Conservation (phyloP, 2,113 vertebrate genomes). For the Pica pica region DNA sequence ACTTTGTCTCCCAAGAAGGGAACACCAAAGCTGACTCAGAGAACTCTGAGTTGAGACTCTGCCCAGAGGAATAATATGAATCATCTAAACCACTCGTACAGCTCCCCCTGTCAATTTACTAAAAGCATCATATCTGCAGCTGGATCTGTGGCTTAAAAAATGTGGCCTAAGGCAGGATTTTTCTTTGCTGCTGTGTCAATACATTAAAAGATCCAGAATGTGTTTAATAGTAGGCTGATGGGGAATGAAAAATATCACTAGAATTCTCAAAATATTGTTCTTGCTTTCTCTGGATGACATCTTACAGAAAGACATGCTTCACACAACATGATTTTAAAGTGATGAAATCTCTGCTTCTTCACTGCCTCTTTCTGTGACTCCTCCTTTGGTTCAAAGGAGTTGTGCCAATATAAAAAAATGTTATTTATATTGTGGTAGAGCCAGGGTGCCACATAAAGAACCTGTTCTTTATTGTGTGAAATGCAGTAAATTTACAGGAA, state of each 20-base stretch:
- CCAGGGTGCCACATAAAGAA: neutral
- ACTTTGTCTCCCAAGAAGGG: neutral
- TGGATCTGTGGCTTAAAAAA: constrained; percentile 35
- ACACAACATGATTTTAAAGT: neutral
- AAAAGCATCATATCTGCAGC: constrained; percentile 41
- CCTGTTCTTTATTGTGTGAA: neutral
- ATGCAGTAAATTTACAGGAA: neutral
- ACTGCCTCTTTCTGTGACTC: neutral
- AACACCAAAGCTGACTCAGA: constrained; percentile 35
- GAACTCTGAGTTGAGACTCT: neutral
- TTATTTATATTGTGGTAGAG: neutral
- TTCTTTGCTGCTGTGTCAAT: neutral
- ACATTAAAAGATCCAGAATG: neutral
- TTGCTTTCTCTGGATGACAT: neutral
- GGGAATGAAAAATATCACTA: neutral
- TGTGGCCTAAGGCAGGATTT: neutral
- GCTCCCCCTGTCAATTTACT: constrained; percentile 13
- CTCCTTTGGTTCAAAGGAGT: neutral
- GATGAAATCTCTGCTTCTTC: neutral
- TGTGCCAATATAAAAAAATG: neutral
- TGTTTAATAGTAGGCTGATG: neutral
- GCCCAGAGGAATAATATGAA: constrained; percentile 30
- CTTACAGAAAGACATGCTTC: neutral
- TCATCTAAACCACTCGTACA: neutral
- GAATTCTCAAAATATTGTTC: neutral